These are phyloP conservation scores for Terrapene triunguis DNA, from an alignment of 2,113 vertebrate species.

Conservation along the genomic window DNA sequence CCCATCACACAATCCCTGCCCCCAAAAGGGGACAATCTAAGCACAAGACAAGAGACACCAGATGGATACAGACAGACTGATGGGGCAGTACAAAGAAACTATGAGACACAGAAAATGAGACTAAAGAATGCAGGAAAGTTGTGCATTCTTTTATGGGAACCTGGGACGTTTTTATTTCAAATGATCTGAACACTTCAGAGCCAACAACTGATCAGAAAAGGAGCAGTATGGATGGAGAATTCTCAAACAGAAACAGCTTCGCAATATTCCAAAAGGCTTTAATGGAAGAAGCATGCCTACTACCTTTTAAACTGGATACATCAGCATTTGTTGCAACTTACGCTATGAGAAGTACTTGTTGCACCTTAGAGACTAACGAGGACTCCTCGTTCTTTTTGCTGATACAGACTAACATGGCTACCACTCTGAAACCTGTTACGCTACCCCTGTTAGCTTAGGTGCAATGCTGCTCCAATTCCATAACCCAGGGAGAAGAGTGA, in stretches of 20 bases:
- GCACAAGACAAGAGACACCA: background rate
- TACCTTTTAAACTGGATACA: background rate
- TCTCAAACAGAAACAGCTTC: background rate
- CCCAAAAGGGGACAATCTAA: background rate
- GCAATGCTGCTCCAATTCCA: background rate
- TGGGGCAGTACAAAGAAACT: background rate
- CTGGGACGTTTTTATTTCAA: background rate
- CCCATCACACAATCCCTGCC: background rate
- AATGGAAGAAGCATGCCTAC: background rate
- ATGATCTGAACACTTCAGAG: fast-evolving
- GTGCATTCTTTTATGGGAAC: background rate
- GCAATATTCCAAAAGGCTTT: background rate
- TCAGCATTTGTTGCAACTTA: background rate
- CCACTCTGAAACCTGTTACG: too few relatives aligned
- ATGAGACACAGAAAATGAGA: background rate
- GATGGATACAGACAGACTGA: background rate
- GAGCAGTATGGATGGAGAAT: fast-evolving
- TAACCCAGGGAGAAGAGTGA: fast-evolving
- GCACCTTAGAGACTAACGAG: too few relatives aligned
- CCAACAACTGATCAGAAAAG: background rate
- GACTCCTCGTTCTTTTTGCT: too few relatives aligned
- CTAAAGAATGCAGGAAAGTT: background rate
- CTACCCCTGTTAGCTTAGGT: background rate
- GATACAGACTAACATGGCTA: too few relatives aligned
- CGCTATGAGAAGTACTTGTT: background rate